A percentile compares a stretch with the other conserved stretches of the same genome.
phyloP scores from a whole-genome alignment of 2,797 vertebrate species.

The Acipenser transmontanus region DNA sequence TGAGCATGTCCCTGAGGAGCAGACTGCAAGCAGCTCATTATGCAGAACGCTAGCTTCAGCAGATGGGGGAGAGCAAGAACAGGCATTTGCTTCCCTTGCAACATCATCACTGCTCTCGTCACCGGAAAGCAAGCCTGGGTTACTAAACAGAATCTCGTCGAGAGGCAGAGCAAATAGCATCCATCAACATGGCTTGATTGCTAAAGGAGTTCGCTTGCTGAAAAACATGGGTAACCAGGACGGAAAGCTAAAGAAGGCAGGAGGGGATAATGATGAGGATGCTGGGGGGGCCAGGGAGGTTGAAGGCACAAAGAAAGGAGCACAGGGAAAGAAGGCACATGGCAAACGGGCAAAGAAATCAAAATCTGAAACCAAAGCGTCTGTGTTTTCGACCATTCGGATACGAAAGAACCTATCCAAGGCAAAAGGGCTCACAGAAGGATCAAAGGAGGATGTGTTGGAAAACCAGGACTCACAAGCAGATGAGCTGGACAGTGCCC shows the following conservation, averaged over 20 bases:
- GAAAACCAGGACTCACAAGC: constrained; percentile 58
- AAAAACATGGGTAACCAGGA: constrained; percentile 93
- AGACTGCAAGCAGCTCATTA: constrained; percentile 59
- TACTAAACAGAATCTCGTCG: constrained; percentile 32
- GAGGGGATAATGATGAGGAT: constrained; percentile 74
- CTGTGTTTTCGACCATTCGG: constrained; percentile 88
- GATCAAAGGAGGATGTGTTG: constrained; percentile 80
- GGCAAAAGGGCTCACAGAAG: constrained; percentile 62
- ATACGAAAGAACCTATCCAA: constrained; percentile 80
- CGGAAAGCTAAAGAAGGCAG: constrained; percentile 77
- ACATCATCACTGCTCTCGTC: constrained; percentile 43
- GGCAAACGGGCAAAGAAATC: constrained; percentile 76
- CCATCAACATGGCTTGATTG: constrained; percentile 66
- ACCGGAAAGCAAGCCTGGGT: constrained; percentile 49
- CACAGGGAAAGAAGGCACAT: constrained; percentile 67
- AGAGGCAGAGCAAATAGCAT: constrained; percentile 27
- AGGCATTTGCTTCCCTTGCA: constrained; percentile 53
- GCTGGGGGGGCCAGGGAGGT: constrained; percentile 66
- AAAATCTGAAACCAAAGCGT: constrained; percentile 78
- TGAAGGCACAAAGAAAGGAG: constrained; percentile 73
- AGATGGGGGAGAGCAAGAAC: constrained; percentile 58
- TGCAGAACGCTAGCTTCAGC: constrained; percentile 53
- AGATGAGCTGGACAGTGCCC: constrained; percentile 72
- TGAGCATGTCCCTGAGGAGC: constrained; percentile 66
- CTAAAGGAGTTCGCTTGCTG: constrained; percentile 46